phyloP scores from a whole-genome alignment of 92 coral and sea anemone species.

The Desmophyllum pertusum region DNA sequence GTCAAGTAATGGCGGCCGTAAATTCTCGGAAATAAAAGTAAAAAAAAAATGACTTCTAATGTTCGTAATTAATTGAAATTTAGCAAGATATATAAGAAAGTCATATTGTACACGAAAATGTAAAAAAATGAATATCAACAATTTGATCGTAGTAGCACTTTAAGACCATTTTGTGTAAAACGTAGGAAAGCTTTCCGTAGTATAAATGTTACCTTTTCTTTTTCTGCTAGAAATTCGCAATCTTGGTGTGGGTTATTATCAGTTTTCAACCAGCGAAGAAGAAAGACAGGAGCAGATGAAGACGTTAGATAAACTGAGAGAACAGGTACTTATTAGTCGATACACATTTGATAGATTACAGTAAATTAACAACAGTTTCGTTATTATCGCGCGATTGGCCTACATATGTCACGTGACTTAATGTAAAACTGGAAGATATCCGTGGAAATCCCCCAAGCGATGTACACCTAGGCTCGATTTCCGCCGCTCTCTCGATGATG shows the following conservation, averaged over 20 bases:
- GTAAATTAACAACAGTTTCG: no score
- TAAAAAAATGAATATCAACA: no score
- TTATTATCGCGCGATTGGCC: neutral
- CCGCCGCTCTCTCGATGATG: no score
- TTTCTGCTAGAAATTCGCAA: conserved; percentile 77
- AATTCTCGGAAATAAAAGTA: no score
- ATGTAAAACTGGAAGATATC: neutral
- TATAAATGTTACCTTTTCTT: neutral
- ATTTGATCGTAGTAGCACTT: no score
- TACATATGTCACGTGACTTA: neutral
- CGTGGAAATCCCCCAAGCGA: neutral
- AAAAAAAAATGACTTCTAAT: no score
- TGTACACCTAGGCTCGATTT: no score
- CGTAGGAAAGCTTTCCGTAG: neutral
- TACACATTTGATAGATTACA: no score
- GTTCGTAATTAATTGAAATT: no score
- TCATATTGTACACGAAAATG: no score
- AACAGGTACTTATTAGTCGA: conserved; percentile 65
- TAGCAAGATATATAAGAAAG: no score
- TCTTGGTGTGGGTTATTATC: conserved; percentile 97
- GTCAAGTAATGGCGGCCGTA: no score
- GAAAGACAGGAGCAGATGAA: conserved; percentile 93
- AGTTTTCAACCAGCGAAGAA: conserved; percentile 88
- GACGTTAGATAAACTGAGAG: conserved; percentile 77
- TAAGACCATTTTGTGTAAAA: neutral